phyloP scores from a whole-genome alignment of 2,113 vertebrate genomes.

The Phaetusa simplex region DNA sequence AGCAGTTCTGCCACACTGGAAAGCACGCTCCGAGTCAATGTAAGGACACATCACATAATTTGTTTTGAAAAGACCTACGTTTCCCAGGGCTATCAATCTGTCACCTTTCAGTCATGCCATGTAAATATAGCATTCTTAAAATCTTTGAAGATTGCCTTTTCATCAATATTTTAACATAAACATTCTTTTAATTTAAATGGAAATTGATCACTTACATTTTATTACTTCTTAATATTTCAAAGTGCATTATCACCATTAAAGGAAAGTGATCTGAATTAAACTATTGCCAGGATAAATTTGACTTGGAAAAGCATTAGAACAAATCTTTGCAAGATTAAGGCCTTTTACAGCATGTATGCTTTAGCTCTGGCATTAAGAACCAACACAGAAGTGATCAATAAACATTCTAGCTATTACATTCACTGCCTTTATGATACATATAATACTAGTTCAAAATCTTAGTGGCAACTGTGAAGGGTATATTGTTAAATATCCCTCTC shows the following conservation, averaged over 20 bases:
- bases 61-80: neutral
- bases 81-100: constrained; percentile 46
- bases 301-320: neutral
- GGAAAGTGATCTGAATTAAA: neutral
- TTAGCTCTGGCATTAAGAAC: neutral
- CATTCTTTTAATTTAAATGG: constrained; percentile 28
- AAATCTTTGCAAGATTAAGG: neutral
- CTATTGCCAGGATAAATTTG: neutral
- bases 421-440: neutral
- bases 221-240: constrained; percentile 34
- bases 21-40: neutral
- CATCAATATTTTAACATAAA: constrained; percentile 49
- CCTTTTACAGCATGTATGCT: neutral
- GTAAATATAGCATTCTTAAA: neutral
- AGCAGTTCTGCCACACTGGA: neutral
- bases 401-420: neutral
- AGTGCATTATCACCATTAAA: neutral
- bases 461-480: neutral
- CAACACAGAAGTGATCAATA: neutral
- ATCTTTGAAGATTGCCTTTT: constrained; percentile 9
- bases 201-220: neutral
- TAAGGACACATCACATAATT: neutral
- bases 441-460: neutral
- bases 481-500: constrained; percentile 6
- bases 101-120: neutral